Evolutionary conservation across 2,113 vertebrate genomes (phyloP).

Genomic region (Carassius carassius): DNA sequence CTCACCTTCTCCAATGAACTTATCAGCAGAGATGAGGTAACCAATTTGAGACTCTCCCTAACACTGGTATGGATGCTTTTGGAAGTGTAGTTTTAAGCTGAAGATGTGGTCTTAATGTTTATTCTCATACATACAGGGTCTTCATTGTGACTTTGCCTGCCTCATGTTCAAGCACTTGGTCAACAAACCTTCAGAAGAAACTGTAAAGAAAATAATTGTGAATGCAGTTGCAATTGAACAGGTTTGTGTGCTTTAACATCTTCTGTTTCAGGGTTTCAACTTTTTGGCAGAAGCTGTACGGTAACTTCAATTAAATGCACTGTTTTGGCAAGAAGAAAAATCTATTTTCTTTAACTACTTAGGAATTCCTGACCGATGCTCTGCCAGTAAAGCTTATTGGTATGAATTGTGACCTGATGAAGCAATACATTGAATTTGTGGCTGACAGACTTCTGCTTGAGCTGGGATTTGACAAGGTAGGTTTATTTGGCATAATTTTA

Average conservation of each 20-base stretch:
- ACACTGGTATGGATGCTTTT: background rate
- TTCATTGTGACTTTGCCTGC: constrained; percentile 97
- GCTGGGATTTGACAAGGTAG: constrained; percentile 89
- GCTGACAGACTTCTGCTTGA: constrained; percentile 93
- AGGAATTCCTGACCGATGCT: constrained; percentile 94
- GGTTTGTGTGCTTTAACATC: constrained; percentile 67
- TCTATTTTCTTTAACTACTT: constrained; percentile 6
- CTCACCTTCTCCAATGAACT: constrained; percentile 99
- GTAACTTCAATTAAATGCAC: background rate
- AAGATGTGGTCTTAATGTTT: background rate
- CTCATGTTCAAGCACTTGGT: constrained; percentile 97
- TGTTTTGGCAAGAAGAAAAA: background rate
- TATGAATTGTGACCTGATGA: constrained; percentile 95
- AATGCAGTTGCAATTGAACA: constrained; percentile 92
- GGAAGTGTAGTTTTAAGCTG: background rate
- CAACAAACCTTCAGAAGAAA: constrained; percentile 83
- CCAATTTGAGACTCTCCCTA: background rate
- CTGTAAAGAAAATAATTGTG: constrained; percentile 80
- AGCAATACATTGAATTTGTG: constrained; percentile 95
- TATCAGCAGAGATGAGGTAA: constrained; percentile 97
- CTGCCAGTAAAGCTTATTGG: constrained; percentile 94
- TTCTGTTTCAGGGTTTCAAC: background rate
- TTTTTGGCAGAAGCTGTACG: background rate
- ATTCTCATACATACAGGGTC: constrained; percentile 75
- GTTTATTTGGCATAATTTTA: background rate